Conservation (phyloP, 2,888 invertebrate genomes). For the Brassicogethes aeneus region DNA sequence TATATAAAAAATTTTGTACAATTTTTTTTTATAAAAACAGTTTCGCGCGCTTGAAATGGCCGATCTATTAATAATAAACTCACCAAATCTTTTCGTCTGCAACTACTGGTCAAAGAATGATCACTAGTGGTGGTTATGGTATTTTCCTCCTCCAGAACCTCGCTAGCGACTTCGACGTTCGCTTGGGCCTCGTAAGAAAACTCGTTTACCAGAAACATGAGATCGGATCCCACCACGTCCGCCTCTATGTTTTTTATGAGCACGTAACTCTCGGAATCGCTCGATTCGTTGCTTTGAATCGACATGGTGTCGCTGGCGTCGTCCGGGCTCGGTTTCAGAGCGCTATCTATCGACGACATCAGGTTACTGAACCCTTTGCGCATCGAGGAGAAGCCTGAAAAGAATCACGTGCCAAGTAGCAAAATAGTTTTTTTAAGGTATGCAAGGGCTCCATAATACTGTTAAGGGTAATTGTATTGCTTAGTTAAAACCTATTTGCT, state of each 20-base stretch:
- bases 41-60: too few relatives aligned
- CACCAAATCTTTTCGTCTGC: conserved; percentile 70
- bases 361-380: conserved; percentile 76
- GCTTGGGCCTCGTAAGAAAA: conserved; percentile 25
- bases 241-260: conserved; percentile 51
- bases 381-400: conserved; percentile 61
- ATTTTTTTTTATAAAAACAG: too few relatives aligned
- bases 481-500: too few relatives aligned
- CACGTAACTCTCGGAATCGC: conserved; percentile 82
- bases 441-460: too few relatives aligned
- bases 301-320: conserved; percentile 68
- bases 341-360: conserved; percentile 77
- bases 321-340: conserved; percentile 63
- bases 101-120: conserved; percentile 71
- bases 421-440: neutral
- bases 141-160: conserved; percentile 67
- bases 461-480: neutral
- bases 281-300: conserved; percentile 73
- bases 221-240: conserved; percentile 60
- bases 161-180: conserved; percentile 71
- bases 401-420: neutral
- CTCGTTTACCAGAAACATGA: conserved; percentile 51
- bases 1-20: too few relatives aligned
- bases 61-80: too few relatives aligned
- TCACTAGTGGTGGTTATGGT: conserved; percentile 74